phyloP scores from a whole-genome alignment of 2,888 invertebrate species.

The Platerodrilus igneus region DNA sequence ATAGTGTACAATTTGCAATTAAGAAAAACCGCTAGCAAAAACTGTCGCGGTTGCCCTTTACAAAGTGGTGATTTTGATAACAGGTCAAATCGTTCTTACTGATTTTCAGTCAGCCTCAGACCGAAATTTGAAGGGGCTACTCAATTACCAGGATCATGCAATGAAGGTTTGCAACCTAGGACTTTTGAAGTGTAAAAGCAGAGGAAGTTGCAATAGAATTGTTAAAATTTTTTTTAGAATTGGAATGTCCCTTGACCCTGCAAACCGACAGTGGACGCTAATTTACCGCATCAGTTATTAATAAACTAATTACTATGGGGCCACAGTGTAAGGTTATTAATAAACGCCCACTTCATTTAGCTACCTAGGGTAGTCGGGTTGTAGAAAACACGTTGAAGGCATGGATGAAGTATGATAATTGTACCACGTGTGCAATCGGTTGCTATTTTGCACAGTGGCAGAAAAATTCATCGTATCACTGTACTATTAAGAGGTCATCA shows the following conservation, averaged over 20 bases:
- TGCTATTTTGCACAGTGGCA: slow-evolving; percentile 1
- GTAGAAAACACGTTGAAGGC: slow-evolving; percentile 1
- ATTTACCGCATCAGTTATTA: too few species aligned
- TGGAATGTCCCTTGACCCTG: not conserved
- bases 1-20: too few species aligned
- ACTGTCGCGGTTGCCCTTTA: too few species aligned
- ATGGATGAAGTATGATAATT: slow-evolving; percentile 1
- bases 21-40: too few species aligned
- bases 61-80: too few species aligned
- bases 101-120: too few species aligned
- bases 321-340: too few species aligned
- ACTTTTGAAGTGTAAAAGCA: not conserved
- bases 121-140: too few species aligned
- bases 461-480: not conserved
- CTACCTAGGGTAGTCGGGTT: not conserved
- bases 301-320: too few species aligned
- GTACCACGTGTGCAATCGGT: not conserved
- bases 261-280: too few species aligned
- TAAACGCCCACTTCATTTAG: too few species aligned
- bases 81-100: too few species aligned
- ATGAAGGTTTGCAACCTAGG: not conserved
- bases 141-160: not conserved
- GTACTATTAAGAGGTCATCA: not conserved
- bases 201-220: not conserved
- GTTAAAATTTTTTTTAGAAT: slow-evolving; percentile 1